These are phyloP conservation scores for Eupithecia centaureata DNA, from an alignment of 2,888 invertebrate genomes.

Conservation along the genomic window DNA sequence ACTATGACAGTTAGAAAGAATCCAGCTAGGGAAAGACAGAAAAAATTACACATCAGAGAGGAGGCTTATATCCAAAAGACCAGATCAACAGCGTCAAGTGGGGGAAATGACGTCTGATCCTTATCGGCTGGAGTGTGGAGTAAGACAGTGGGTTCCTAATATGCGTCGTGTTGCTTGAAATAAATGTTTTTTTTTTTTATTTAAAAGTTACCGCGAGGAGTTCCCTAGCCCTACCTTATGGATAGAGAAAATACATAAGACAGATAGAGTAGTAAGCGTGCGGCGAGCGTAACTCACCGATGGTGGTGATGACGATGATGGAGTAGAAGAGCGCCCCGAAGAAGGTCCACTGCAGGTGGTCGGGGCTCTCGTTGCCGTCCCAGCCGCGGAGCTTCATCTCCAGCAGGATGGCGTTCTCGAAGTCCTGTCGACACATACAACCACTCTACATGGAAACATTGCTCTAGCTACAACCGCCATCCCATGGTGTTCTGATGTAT, in stretches of 20 bases:
- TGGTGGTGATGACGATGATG: constrained; percentile 97
- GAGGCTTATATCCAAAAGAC: not conserved
- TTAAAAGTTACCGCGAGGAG: too few species aligned
- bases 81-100: too few species aligned
- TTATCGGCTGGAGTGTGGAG: too few species aligned
- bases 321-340: constrained; percentile 96
- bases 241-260: too few species aligned
- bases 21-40: too few species aligned
- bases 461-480: not conserved
- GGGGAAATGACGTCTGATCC: too few species aligned
- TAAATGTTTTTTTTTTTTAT: too few species aligned
- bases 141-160: too few species aligned
- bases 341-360: constrained; percentile 91
- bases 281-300: constrained; percentile 85
- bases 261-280: not conserved
- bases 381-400: constrained; percentile 95
- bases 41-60: not conserved
- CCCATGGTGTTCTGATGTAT: too few species aligned
- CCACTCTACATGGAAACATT: not conserved
- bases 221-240: too few species aligned
- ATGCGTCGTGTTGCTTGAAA: too few species aligned
- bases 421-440: constrained; percentile 58
- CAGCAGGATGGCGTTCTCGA: constrained; percentile 86
- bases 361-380: constrained; percentile 90
- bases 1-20: too few species aligned